phyloP scores from a whole-genome alignment of 1,140 invertebrate species.

The Calycopis cecrops region DNA sequence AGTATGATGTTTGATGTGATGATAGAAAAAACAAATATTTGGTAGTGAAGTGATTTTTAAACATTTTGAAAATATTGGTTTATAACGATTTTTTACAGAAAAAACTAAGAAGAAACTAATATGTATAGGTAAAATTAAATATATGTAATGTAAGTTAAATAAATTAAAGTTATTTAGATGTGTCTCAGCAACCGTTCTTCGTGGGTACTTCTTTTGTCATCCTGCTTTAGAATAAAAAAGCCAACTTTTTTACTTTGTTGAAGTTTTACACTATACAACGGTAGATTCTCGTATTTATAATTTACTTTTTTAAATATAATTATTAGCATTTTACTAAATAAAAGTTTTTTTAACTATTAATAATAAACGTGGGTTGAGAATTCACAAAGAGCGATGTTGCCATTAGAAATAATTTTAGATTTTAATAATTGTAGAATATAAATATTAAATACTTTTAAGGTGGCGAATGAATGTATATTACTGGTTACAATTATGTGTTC shows the following conservation, averaged over 20 bases:
- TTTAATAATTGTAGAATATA: background rate
- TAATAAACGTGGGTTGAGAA: background rate
- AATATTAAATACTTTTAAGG: no score
- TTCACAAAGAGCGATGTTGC: background rate
- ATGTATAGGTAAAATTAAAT: no score
- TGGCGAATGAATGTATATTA: no score
- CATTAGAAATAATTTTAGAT: background rate
- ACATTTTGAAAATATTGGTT: no score
- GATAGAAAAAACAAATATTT: background rate
- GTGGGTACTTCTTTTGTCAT: no score
- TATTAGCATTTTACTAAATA: background rate
- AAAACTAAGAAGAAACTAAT: no score
- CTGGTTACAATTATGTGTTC: no score
- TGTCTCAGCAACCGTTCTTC: no score
- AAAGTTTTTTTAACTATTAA: background rate
- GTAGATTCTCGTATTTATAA: background rate
- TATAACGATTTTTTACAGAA: no score
- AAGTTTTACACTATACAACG: conserved; percentile 9
- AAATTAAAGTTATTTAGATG: no score
- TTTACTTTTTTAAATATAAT: background rate
- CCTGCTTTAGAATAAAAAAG: background rate
- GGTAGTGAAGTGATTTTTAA: no score
- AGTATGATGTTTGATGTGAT: conserved; percentile 14
- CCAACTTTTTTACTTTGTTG: conserved; percentile 7
- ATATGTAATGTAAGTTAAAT: no score